A percentile compares a stretch with the other conserved stretches of the same genome.
These are phyloP conservation scores for Hyalella azteca DNA, from an alignment of 2,888 invertebrate genomes.

Conservation along the genomic window DNA sequence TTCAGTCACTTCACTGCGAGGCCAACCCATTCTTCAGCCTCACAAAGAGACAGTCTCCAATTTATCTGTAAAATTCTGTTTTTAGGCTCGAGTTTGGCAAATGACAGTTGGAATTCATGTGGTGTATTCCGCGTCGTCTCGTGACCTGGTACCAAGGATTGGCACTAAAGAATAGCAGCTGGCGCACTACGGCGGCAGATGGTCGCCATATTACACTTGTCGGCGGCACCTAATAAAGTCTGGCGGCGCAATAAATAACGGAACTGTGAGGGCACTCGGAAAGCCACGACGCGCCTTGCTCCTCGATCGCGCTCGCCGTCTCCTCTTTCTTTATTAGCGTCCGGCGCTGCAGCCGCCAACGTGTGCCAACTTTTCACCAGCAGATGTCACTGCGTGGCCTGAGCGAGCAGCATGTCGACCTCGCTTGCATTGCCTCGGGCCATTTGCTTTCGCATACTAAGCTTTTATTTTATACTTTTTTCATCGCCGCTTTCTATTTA, in stretches of 20 bases:
- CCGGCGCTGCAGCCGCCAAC: neutral
- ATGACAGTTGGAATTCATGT: slow-evolving; percentile 16
- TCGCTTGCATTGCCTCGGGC: no score
- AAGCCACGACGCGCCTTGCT: neutral
- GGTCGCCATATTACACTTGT: slow-evolving; percentile 37
- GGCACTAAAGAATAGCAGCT: slow-evolving; percentile 34
- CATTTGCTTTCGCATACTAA: no score
- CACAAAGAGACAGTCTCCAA: no score
- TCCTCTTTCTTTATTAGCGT: neutral
- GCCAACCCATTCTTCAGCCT: no score
- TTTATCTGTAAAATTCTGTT: neutral
- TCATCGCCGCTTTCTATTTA: no score
- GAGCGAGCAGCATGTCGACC: no score
- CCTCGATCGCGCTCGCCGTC: neutral
- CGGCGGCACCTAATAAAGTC: slow-evolving; percentile 36
- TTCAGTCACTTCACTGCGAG: no score
- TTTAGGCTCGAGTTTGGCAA: neutral
- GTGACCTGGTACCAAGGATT: slow-evolving; percentile 16
- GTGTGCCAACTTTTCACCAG: no score
- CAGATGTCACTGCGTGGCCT: no score
- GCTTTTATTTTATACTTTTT: no score
- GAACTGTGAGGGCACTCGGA: neutral
- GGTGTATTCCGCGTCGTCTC: slow-evolving; percentile 1
- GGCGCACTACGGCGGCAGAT: slow-evolving; percentile 25
- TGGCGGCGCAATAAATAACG: slow-evolving; percentile 27